These are phyloP conservation scores for Takifugu ocellatus DNA, from an alignment of 2,797 vertebrate genomes.

Conservation along the genomic window DNA sequence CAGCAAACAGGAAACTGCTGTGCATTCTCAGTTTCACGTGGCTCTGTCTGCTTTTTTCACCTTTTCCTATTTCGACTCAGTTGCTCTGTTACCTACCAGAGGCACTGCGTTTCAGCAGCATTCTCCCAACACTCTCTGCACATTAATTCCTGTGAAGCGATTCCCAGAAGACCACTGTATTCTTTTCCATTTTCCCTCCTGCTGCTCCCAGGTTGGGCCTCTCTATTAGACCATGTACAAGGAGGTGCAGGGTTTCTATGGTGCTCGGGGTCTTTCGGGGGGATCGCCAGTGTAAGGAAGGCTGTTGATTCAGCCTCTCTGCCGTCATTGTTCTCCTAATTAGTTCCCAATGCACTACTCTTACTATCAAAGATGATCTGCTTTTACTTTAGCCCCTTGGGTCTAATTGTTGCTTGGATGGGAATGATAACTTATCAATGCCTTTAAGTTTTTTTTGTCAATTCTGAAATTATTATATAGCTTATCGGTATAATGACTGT, in stretches of 20 bases:
- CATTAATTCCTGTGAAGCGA: conserved; percentile 2
- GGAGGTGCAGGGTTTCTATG: conserved; percentile 55
- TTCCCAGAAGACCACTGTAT: conserved; percentile 14
- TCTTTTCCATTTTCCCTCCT: conserved; percentile 22
- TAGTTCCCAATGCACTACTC: conserved; percentile 39
- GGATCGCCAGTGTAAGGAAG: conserved; percentile 45
- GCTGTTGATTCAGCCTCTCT: conserved; percentile 46
- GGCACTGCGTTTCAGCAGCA: conserved; percentile 17
- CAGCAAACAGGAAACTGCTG: conserved; percentile 70
- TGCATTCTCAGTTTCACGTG: conserved; percentile 57
- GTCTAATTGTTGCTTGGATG: neutral
- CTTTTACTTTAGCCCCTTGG: neutral
- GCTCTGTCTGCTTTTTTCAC: conserved; percentile 43
- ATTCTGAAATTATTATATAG: too few relatives aligned
- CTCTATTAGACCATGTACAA: conserved; percentile 41
- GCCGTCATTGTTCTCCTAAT: conserved; percentile 45
- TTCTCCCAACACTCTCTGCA: conserved; percentile 26
- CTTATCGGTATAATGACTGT: too few relatives aligned
- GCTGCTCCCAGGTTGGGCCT: conserved; percentile 43
- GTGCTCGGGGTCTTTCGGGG: conserved; percentile 34
- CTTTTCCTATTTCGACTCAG: conserved; percentile 22
- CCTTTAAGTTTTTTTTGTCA: neutral
- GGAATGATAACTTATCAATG: neutral
- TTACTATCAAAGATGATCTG: conserved; percentile 28
- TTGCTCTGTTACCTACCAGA: conserved; percentile 26